Evolutionary conservation across 2,888 invertebrate species (phyloP).

Genomic region (Hemicrepidius hirtus): DNA sequence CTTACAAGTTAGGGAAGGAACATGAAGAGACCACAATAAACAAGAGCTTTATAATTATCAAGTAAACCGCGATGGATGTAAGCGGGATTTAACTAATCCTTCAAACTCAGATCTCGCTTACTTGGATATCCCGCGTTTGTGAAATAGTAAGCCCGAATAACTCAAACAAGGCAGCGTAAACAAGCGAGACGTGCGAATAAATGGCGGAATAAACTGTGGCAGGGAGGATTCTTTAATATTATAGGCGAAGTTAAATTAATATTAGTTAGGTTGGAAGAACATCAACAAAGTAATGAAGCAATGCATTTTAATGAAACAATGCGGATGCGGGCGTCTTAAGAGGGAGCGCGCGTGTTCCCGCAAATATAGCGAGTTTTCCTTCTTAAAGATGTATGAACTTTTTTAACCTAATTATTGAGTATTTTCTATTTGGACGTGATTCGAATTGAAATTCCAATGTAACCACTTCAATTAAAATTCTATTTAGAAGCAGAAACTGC

Average conservation of each 20-base stretch:
- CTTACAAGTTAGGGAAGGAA: background rate
- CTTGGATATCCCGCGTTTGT: constrained; percentile 28
- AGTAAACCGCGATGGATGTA: constrained; percentile 42
- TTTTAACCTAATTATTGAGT: constrained; percentile 42
- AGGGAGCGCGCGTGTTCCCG: constrained; percentile 28
- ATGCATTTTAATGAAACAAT: constrained; percentile 54
- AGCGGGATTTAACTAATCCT: constrained; percentile 46
- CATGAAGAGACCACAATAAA: constrained; percentile 38
- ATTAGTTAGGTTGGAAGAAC: constrained; percentile 51
- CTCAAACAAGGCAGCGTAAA: constrained; percentile 39
- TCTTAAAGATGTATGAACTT: constrained; percentile 34
- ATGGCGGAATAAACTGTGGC: constrained; percentile 48
- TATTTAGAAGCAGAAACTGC: background rate
- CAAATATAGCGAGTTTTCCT: constrained; percentile 37
- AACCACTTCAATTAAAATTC: constrained; percentile 34
- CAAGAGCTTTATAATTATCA: constrained; percentile 46
- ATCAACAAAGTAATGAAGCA: constrained; percentile 54
- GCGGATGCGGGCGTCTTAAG: constrained; percentile 44
- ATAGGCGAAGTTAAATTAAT: constrained; percentile 53
- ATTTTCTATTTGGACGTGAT: constrained; percentile 8
- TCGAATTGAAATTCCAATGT: constrained; percentile 9
- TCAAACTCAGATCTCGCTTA: constrained; percentile 32
- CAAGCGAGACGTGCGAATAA: constrained; percentile 44
- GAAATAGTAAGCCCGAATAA: constrained; percentile 39
- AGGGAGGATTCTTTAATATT: constrained; percentile 51